Conservation (phyloP, 2,797 vertebrate genomes). For the Gambelia wislizenii region DNA sequence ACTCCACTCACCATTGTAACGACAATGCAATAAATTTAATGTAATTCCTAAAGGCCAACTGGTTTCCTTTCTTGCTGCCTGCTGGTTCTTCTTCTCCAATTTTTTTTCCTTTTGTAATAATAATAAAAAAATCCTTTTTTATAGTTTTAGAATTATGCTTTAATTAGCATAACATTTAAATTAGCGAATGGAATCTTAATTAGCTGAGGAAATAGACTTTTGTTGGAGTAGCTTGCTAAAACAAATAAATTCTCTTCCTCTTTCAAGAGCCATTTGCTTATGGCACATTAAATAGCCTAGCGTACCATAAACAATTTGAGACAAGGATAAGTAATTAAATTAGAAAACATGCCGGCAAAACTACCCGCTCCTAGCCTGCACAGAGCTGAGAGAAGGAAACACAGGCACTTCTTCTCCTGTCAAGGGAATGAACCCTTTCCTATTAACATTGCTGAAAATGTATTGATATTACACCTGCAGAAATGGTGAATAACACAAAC, state of each 20-base stretch:
- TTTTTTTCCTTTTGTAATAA: conserved; percentile 48
- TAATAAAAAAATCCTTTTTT: conserved; percentile 70
- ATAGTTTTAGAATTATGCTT: conserved; percentile 82
- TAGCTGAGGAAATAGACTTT: conserved; percentile 85
- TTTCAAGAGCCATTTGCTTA: conserved; percentile 83
- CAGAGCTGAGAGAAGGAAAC: conserved; percentile 45
- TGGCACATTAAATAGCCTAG: conserved; percentile 82
- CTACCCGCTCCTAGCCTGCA: conserved; percentile 64
- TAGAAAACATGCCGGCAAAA: conserved; percentile 76
- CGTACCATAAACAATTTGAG: conserved; percentile 83
- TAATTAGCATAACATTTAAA: conserved; percentile 88
- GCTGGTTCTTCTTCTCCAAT: conserved; percentile 56
- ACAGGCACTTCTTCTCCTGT: conserved; percentile 16
- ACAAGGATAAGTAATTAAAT: conserved; percentile 84
- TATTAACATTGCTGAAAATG: not conserved
- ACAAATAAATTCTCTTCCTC: conserved; percentile 86
- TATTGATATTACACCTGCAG: not conserved
- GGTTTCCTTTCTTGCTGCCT: conserved; percentile 63
- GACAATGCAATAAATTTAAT: conserved; percentile 74
- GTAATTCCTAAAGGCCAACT: conserved; percentile 80
- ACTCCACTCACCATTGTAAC: conserved; percentile 73
- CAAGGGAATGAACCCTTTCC: conserved; percentile 5
- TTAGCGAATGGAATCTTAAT: conserved; percentile 85
- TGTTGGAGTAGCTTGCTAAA: conserved; percentile 82
- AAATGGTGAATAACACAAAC: not conserved